These are phyloP conservation scores for Nibea albiflora DNA, from an alignment of 2,113 vertebrate species.

Conservation along the genomic window DNA sequence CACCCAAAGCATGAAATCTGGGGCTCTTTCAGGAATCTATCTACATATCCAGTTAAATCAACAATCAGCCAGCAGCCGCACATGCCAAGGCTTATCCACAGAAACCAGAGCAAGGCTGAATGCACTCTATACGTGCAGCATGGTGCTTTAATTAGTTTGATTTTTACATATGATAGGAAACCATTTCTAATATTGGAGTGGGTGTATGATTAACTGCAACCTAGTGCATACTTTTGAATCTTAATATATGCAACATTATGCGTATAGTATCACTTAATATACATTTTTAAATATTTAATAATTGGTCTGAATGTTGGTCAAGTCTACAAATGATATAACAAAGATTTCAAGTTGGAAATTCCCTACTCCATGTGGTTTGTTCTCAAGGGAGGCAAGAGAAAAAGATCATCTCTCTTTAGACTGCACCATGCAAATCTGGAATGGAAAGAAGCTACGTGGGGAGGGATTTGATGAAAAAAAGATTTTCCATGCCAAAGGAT, in stretches of 20 bases:
- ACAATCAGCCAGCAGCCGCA: conserved; percentile 50
- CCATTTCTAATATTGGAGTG: neutral
- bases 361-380: conserved; percentile 60
- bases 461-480: conserved; percentile 38
- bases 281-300: neutral
- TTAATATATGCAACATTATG: neutral
- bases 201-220: neutral
- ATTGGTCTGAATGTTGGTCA: neutral
- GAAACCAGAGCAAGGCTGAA: conserved; percentile 34
- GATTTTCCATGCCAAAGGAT: conserved; percentile 23
- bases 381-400: conserved; percentile 36
- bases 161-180: conserved; percentile 1
- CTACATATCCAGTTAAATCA: conserved; percentile 70
- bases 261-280: neutral
- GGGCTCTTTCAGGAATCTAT: conserved; percentile 69
- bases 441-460: conserved; percentile 36
- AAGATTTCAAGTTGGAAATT: conserved; percentile 52
- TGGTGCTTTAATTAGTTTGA: conserved; percentile 20
- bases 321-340: conserved; percentile 14
- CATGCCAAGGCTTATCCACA: conserved; percentile 62
- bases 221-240: conserved; percentile 10
- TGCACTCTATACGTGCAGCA: conserved; percentile 8
- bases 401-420: conserved; percentile 39
- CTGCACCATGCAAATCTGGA: conserved; percentile 44
- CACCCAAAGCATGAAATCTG: conserved; percentile 73